Evolutionary conservation across 2,797 vertebrate genomes (phyloP).

Genomic region (Podargus strigoides): DNA sequence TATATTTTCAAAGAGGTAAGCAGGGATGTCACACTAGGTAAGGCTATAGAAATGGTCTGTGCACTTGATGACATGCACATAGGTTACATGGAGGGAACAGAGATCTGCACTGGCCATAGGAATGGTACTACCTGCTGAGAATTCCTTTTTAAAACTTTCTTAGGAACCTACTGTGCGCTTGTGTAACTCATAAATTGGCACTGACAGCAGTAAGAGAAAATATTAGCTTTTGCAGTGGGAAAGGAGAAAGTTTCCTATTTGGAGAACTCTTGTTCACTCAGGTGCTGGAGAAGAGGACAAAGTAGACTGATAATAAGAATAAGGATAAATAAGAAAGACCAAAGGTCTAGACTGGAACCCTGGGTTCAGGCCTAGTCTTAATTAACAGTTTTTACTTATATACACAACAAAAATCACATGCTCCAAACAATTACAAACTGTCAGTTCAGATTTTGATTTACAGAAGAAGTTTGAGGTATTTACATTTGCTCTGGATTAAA

Average conservation of each 20-base stretch:
- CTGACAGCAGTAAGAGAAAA: neutral
- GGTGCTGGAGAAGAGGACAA: neutral
- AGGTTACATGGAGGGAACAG: neutral
- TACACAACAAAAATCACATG: neutral
- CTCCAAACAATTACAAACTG: neutral
- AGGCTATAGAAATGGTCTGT: neutral
- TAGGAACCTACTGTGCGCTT: neutral
- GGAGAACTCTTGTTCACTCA: neutral
- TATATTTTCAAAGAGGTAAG: neutral
- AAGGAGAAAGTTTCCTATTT: neutral
- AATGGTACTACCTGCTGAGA: neutral
- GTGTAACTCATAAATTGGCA: neutral
- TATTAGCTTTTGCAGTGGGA: neutral
- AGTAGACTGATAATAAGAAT: neutral
- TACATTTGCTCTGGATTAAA: neutral
- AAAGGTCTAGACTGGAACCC: neutral
- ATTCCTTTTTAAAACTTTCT: neutral
- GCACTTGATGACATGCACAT: neutral
- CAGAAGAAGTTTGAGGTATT: neutral
- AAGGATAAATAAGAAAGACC: neutral
- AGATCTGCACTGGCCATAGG: neutral
- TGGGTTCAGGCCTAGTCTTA: neutral
- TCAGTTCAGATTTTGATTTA: neutral
- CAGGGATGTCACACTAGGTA: neutral
- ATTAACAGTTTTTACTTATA: neutral